Evolutionary conservation across 1,140 invertebrate genomes (phyloP).

Genomic region (Xylocopa sonorina): DNA sequence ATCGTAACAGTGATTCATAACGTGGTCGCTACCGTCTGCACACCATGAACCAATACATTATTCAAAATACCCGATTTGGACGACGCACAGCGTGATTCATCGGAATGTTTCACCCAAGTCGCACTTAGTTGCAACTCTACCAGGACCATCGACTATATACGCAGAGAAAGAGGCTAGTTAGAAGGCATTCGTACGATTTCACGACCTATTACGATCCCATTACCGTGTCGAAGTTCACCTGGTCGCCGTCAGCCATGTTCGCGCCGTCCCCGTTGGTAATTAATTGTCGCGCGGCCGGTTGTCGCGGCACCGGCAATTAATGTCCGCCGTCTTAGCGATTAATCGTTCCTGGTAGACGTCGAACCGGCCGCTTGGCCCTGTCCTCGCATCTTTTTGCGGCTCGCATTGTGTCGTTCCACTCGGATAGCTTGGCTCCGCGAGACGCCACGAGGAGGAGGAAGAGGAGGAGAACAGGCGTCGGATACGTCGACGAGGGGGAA

Average conservation of each 20-base stretch:
- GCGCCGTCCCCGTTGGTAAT: slow-evolving; percentile 49
- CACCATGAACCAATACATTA: no score
- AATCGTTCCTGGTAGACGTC: slow-evolving; percentile 44
- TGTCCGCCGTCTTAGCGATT: slow-evolving; percentile 61
- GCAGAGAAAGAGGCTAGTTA: neutral
- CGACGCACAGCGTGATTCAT: no score
- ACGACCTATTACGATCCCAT: slow-evolving; percentile 50
- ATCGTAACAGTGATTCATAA: no score
- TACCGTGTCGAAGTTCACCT: slow-evolving; percentile 43
- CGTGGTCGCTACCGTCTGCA: no score
- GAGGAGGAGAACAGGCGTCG: neutral
- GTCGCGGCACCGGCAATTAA: slow-evolving; percentile 62
- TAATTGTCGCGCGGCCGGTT: slow-evolving; percentile 54
- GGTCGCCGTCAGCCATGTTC: neutral
- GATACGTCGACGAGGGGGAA: neutral
- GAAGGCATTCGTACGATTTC: slow-evolving; percentile 23
- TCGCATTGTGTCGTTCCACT: slow-evolving; percentile 15
- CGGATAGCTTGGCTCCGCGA: neutral
- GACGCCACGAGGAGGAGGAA: neutral
- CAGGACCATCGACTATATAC: no score
- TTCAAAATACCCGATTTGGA: no score
- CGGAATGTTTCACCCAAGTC: no score
- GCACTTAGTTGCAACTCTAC: no score
- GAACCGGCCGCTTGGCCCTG: slow-evolving; percentile 24
- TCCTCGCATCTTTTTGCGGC: slow-evolving; percentile 47